phyloP scores from a whole-genome alignment of 2,888 invertebrate species.

The Nomada goodeniana region DNA sequence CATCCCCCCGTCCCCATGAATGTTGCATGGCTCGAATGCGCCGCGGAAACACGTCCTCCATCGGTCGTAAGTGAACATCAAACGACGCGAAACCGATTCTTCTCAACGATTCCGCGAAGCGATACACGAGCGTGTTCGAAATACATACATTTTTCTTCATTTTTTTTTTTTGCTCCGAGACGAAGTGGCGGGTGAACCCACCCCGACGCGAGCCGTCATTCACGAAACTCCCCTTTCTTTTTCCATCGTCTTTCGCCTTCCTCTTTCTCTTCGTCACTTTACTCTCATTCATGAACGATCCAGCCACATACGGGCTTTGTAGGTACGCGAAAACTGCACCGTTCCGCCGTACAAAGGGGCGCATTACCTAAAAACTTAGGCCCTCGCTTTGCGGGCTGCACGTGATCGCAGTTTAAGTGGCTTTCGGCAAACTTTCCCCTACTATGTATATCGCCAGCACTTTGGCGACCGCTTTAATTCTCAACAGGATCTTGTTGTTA shows the following conservation, averaged over 20 bases:
- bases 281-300: conserved; percentile 40
- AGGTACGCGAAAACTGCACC: conserved; percentile 42
- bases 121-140: conserved; percentile 10
- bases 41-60: conserved; percentile 32
- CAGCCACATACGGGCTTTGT: conserved; percentile 45
- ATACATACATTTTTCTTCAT: neutral
- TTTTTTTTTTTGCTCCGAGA: conserved; percentile 18
- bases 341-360: conserved; percentile 25
- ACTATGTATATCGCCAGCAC: neutral
- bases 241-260: neutral
- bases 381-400: conserved; percentile 31
- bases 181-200: conserved; percentile 5
- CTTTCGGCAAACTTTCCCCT: conserved; percentile 48
- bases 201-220: conserved; percentile 38
- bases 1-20: conserved; percentile 27
- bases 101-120: conserved; percentile 30
- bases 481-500: conserved; percentile 15
- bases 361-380: conserved; percentile 54
- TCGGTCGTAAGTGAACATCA: conserved; percentile 40
- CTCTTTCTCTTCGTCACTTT: neutral
- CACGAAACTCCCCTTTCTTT: conserved; percentile 32
- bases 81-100: conserved; percentile 30
- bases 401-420: conserved; percentile 49
- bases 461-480: conserved; percentile 37
- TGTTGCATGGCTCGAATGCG: conserved; percentile 28